Conservation (phyloP, 2,113 vertebrate genomes). For the Pteronura brasiliensis region DNA sequence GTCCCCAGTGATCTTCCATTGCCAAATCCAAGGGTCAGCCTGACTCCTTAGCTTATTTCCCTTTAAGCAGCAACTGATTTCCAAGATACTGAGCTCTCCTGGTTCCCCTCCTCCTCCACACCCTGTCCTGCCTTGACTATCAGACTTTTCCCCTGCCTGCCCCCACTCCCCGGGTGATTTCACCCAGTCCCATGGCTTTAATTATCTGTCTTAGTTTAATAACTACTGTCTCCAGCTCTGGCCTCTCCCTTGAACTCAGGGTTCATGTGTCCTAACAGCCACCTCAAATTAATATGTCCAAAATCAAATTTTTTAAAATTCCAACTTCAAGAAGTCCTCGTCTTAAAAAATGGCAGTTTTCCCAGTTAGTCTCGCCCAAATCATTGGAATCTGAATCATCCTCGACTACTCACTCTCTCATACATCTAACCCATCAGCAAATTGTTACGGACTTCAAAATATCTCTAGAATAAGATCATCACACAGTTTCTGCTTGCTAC, state of each 20-base stretch:
- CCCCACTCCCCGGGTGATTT: not conserved
- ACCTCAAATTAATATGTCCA: not conserved
- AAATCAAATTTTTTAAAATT: not conserved
- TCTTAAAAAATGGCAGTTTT: not conserved
- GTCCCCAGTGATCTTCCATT: not conserved
- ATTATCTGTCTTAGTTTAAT: not conserved
- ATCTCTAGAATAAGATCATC: not conserved
- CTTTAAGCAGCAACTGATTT: not conserved
- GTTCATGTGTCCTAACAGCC: not conserved
- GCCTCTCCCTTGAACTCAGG: not conserved
- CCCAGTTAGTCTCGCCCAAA: not conserved
- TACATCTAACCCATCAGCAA: not conserved
- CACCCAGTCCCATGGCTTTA: not conserved
- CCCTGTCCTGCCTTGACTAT: no score
- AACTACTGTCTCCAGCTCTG: not conserved
- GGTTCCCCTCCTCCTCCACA: not conserved
- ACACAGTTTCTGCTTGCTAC: not conserved
- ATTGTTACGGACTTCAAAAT: not conserved
- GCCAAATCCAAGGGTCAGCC: not conserved
- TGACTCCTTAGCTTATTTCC: not conserved
- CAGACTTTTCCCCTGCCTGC: not conserved
- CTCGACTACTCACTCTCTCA: not conserved
- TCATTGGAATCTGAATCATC: not conserved
- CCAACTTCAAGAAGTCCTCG: not conserved
- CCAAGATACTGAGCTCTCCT: not conserved